Evolutionary conservation across 1,140 invertebrate species (phyloP).

Genomic region (Trachymyrmex cornetzi): DNA sequence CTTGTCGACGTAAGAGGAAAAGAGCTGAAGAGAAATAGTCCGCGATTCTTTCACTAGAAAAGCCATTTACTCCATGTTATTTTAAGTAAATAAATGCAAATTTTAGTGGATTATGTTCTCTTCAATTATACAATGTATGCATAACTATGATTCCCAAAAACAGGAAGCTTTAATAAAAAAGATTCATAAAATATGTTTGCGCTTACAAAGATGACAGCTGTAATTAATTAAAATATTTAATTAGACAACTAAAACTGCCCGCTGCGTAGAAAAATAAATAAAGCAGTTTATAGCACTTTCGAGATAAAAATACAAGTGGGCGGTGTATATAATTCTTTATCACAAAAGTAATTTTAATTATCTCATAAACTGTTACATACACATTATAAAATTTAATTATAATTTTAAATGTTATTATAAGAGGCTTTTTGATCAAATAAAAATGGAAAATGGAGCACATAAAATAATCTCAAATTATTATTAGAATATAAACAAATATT

Average conservation of each 20-base stretch:
- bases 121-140: background rate
- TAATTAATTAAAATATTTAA: conserved; percentile 18
- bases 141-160: background rate
- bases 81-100: conserved; percentile 40
- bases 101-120: background rate
- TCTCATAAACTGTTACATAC: background rate
- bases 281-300: background rate
- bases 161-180: background rate
- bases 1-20: conserved; percentile 25
- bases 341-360: background rate
- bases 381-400: conserved; percentile 17
- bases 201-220: background rate
- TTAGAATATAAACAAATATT: background rate
- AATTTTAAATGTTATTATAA: background rate
- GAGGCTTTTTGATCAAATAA: background rate
- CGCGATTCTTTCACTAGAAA: conserved; percentile 20
- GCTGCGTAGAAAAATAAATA: background rate
- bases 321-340: background rate
- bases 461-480: background rate
- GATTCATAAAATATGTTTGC: conserved; percentile 16
- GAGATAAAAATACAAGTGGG: background rate
- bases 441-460: background rate
- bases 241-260: background rate
- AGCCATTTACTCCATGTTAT: conserved; percentile 26
- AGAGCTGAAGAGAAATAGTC: conserved; percentile 30